Evolutionary conservation across 2,888 invertebrate genomes (phyloP).

Genomic region (Epistrophe grossulariae): DNA sequence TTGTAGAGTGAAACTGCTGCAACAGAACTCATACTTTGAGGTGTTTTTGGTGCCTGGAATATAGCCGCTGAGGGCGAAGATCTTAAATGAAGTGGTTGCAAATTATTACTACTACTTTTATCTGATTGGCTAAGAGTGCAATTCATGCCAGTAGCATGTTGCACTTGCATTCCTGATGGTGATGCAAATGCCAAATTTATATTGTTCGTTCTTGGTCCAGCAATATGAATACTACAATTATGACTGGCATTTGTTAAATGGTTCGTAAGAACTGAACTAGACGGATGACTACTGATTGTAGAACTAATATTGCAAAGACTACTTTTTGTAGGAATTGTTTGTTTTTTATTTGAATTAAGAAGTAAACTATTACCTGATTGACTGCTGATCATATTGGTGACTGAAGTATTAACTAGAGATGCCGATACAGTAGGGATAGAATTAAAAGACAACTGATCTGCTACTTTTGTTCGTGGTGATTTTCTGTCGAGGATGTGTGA

Average conservation of each 20-base stretch:
- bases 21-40: slow-evolving; percentile 86
- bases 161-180: slow-evolving; percentile 85
- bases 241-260: slow-evolving; percentile 52
- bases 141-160: slow-evolving; percentile 82
- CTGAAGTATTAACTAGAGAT: slow-evolving; percentile 78
- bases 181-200: slow-evolving; percentile 84
- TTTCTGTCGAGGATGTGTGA: slow-evolving; percentile 93
- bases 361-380: slow-evolving; percentile 84
- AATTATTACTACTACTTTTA: slow-evolving; percentile 84
- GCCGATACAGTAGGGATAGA: slow-evolving; percentile 72
- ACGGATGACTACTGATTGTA: slow-evolving; percentile 75
- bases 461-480: slow-evolving; percentile 87
- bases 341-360: slow-evolving; percentile 82
- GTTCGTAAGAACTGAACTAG: slow-evolving; percentile 61
- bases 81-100: slow-evolving; percentile 87
- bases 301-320: slow-evolving; percentile 79
- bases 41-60: slow-evolving; percentile 94
- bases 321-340: slow-evolving; percentile 82
- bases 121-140: slow-evolving; percentile 79
- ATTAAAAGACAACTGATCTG: slow-evolving; percentile 79
- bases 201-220: slow-evolving; percentile 87
- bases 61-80: slow-evolving; percentile 89
- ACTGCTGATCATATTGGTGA: slow-evolving; percentile 81
- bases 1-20: slow-evolving; percentile 87
- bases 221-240: slow-evolving; percentile 79